These are phyloP conservation scores for Anseranas semipalmata DNA, from an alignment of 2,113 vertebrate species.

Conservation along the genomic window DNA sequence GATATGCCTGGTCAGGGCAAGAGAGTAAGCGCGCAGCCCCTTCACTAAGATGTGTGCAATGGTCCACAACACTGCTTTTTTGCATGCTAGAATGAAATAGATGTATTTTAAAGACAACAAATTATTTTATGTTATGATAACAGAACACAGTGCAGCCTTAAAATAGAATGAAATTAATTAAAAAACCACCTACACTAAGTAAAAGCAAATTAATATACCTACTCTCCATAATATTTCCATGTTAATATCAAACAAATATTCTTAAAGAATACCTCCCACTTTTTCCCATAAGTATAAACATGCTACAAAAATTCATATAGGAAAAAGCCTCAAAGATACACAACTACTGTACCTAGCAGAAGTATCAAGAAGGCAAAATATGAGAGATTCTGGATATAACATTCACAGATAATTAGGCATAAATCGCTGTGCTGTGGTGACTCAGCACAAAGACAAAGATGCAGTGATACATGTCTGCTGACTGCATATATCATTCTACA, in stretches of 20 bases:
- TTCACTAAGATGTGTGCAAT: not conserved
- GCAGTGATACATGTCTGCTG: not conserved
- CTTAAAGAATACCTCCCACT: not conserved
- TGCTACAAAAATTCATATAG: not conserved
- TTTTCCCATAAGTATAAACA: not conserved
- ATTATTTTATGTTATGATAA: not conserved
- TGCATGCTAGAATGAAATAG: not conserved
- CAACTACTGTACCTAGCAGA: not conserved
- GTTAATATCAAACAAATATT: not conserved
- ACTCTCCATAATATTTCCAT: not conserved
- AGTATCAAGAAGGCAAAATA: not conserved
- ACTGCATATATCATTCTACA: not conserved
- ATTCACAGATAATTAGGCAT: not conserved
- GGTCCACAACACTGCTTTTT: not conserved
- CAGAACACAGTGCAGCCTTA: not conserved
- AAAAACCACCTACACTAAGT: not conserved
- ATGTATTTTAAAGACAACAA: not conserved
- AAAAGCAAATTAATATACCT: not conserved
- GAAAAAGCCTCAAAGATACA: not conserved
- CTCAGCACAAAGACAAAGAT: not conserved
- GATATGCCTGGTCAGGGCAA: not conserved
- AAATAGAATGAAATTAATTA: not conserved
- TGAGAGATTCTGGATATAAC: not conserved
- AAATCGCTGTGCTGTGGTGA: not conserved
- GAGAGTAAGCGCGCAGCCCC: not conserved